phyloP scores from a whole-genome alignment of 2,113 vertebrate genomes.

The Pseudonaja textilis region DNA sequence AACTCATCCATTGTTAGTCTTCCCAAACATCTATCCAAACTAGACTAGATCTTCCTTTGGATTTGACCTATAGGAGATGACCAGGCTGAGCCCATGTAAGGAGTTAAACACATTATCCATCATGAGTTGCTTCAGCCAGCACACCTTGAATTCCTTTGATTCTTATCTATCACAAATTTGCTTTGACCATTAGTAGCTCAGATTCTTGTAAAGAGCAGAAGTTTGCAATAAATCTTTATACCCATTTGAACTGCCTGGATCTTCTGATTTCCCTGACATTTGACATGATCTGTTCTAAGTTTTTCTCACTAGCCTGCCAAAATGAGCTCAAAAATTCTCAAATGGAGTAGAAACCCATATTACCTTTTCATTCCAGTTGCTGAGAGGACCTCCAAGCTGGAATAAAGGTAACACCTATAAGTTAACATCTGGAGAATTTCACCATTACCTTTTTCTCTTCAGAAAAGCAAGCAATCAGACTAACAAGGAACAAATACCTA shows the following conservation, averaged over 20 bases:
- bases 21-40: background rate
- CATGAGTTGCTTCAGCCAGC: no score
- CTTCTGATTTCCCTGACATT: no score
- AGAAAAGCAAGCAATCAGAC: background rate
- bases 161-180: no score
- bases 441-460: background rate
- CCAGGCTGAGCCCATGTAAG: no score
- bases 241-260: no score
- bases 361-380: background rate
- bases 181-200: no score
- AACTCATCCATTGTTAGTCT: background rate
- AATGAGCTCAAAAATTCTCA: background rate
- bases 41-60: background rate
- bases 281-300: background rate
- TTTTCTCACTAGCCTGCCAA: background rate
- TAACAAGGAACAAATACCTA: background rate
- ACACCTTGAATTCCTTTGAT: no score
- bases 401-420: background rate
- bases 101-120: no score
- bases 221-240: no score
- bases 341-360: background rate
- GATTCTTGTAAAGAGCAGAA: no score
- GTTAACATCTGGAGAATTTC: background rate
- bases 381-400: background rate
- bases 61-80: background rate